Evolutionary conservation across 2,113 vertebrate genomes (phyloP).

Genomic region (Hemiscyllium ocellatum): DNA sequence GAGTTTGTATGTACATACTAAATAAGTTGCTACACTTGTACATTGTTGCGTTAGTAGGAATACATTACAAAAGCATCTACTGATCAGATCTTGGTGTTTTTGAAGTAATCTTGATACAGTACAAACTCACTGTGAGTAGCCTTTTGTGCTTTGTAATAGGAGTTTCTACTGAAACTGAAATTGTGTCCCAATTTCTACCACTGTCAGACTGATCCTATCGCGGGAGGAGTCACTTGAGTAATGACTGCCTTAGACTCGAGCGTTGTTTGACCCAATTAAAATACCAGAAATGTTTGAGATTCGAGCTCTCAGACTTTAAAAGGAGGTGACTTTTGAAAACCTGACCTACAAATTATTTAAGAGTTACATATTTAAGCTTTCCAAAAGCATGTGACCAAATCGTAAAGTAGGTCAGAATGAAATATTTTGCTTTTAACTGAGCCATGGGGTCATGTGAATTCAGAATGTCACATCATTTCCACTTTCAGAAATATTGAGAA

Average conservation of each 20-base stretch:
- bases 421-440: not conserved
- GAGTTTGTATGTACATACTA: not conserved
- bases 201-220: not conserved
- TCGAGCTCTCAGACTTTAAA: constrained; percentile 12
- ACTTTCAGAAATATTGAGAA: not conserved
- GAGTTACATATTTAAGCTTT: constrained; percentile 29
- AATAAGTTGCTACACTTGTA: not conserved
- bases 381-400: constrained; percentile 2
- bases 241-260: not conserved
- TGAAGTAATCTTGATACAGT: not conserved
- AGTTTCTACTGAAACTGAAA: not conserved
- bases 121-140: not conserved
- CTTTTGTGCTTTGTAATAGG: not conserved
- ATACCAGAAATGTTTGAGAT: not conserved
- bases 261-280: constrained; percentile 31
- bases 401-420: constrained; percentile 33
- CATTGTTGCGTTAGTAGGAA: not conserved
- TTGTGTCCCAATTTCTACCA: constrained; percentile 18
- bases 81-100: not conserved
- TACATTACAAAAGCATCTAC: not conserved
- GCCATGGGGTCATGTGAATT: not conserved
- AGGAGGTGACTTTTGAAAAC: constrained; percentile 16
- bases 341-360: constrained; percentile 36
- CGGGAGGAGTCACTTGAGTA: not conserved
- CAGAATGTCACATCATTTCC: not conserved